Percentiles rank a stretch among this genome's conserved stretches.
Evolutionary conservation across 2,797 vertebrate genomes (phyloP).

Genomic region (Falco naumanni): DNA sequence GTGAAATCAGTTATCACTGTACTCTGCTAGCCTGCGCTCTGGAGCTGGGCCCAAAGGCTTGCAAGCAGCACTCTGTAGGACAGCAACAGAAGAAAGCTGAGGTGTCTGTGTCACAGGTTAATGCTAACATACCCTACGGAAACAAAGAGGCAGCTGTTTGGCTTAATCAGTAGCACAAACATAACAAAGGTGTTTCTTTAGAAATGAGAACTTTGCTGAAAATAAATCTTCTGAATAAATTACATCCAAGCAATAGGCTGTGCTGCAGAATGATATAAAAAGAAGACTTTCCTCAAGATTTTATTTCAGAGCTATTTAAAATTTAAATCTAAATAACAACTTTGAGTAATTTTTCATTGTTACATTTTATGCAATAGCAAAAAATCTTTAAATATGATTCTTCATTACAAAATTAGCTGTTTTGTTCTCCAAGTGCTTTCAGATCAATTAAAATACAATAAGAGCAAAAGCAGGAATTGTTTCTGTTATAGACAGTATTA

Average conservation of each 20-base stretch:
- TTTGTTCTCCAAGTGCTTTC: background rate
- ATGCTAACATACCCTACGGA: background rate
- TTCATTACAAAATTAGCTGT: background rate
- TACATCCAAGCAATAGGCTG: background rate
- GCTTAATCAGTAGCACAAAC: background rate
- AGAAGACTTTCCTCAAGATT: background rate
- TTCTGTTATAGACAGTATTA: background rate
- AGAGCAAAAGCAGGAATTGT: background rate
- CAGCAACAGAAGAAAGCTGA: background rate
- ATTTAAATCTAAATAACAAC: background rate
- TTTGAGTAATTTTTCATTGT: background rate
- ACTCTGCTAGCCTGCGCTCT: background rate
- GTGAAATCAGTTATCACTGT: background rate
- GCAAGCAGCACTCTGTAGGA: background rate
- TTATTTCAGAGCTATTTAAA: background rate
- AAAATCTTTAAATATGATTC: background rate
- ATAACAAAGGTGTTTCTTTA: background rate
- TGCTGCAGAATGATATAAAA: background rate
- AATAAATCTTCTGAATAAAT: background rate
- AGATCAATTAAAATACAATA: background rate
- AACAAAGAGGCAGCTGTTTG: background rate
- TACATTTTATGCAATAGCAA: background rate
- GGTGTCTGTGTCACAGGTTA: background rate
- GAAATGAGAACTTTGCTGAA: background rate
- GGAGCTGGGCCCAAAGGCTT: background rate